Evolutionary conservation across 2,888 invertebrate species (phyloP), one percentile per base, ranked within the genome.

Genomic region (Acrocyrtus sp.): DNA sequence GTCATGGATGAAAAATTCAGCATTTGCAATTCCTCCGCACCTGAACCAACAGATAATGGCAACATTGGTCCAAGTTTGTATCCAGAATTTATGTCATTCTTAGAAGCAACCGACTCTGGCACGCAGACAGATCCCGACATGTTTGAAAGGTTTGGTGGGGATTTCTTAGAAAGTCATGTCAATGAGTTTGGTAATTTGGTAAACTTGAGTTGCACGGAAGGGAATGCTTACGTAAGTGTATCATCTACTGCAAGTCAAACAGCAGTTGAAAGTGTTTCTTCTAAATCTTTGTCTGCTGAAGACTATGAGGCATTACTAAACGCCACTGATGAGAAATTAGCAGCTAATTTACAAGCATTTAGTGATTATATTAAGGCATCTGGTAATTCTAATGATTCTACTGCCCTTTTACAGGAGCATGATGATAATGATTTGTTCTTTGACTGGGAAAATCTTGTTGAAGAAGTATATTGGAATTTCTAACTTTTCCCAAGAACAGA

Each of bases 201-300:
- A 8, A 65, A 72, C 0, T 26, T 58, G 24, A 29, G 21, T 43
- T 41, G 26, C 0, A 27, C 26, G 1, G 57, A 72, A 8, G 6
- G 27, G 10, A 41, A 26, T 12, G 26, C 21, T 3, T 72, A 72
- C 54, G 72, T 72, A 5, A 72, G 72, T n/a, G 72, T 72, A 1
- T 72, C 72, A 1, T 72, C 72, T 41, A 72, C 72, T 1, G 72
- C 72, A 3, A 72, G 72, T 56, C 72, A 72, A 56, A 72, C 72
- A 2, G 66, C 66, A 15, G 60, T 66, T 10, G 72, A 72, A 45
- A 60, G 47, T 15, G 45, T 72, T 4, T 24, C 66, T 4, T 21
- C 51, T 0, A 72, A 45, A n/a, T 66, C 72, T 17, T 26, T 72
- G 2, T 72, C 72, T 15, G 72, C 72, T 3, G 72, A 72, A 29